These are phyloP conservation scores for Lepeophtheirus nordmannii DNA, from an alignment of 2,888 invertebrate genomes.

Conservation along the genomic window DNA sequence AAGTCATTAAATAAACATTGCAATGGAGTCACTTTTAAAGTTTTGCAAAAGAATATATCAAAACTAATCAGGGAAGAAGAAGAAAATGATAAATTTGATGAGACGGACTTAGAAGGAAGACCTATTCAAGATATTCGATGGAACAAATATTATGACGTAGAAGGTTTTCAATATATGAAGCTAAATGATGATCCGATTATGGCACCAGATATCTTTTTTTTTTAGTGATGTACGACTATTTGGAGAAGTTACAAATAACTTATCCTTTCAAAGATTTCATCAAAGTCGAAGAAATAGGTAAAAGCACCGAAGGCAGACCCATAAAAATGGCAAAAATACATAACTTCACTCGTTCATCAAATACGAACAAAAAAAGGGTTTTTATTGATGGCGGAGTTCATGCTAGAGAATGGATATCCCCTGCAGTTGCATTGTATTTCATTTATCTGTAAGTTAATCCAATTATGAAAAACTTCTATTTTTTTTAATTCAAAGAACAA, in stretches of 20 bases:
- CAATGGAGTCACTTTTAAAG: neutral
- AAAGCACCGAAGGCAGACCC: conserved; percentile 54
- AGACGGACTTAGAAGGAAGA: neutral
- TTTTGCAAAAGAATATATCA: neutral
- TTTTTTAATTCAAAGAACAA: no score
- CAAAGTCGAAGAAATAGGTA: conserved; percentile 41
- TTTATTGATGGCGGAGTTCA: conserved; percentile 48
- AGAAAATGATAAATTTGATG: neutral
- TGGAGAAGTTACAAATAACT: neutral
- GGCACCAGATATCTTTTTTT: no score
- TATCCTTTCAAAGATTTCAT: neutral
- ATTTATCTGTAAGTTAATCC: conserved; percentile 26
- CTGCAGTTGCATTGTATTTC: conserved; percentile 31
- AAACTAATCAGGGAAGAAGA: neutral
- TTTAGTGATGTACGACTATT: neutral
- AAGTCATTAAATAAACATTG: neutral
- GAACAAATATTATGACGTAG: neutral
- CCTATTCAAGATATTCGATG: neutral
- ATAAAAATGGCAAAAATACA: conserved; percentile 42
- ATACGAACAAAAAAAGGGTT: neutral
- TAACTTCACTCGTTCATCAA: conserved; percentile 41
- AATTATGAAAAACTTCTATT: neutral
- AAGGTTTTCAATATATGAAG: neutral
- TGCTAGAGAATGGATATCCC: conserved; percentile 56
- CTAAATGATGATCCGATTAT: no score